Base-by-base conservation (phyloP, 2,888 invertebrate genomes). In the Caenorhabditis wallacei region DNA sequence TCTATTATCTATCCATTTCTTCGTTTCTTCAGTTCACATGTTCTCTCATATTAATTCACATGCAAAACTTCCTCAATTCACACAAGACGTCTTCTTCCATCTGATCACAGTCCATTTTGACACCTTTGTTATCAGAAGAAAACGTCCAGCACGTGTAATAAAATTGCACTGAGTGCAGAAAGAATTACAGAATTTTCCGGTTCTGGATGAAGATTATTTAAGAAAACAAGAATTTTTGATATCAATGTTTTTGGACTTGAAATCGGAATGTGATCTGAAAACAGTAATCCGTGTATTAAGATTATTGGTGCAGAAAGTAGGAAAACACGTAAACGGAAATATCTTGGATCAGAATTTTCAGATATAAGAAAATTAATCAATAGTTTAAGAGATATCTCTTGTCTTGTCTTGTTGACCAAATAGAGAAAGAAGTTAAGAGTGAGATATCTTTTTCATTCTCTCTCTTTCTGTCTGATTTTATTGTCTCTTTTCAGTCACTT, bases 11-110 rank as follows among this genome's bases (percentile, higher is more conserved):
- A 4, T 7, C 24, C 26, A 11, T 57, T 16, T 30, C 30, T 59
- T 37, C 43, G 16, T 43, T 4, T 18, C 54, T 53, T 20, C n/a
- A 35, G 20, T 70, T 71, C 70, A 71, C 70, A 71, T 71, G 70
- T 59, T 71, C 51, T 46, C 35, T 46, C n/a, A 35, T 57, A 64
- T 8, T 18, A 3, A 43, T 57, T 69, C 69, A 69, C 69, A 69
- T 69, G 69, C 2, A 20, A 30, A 16, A 57, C 57, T 57, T 69
- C 57, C 46, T 69, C 16, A 46, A 16, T 13, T 20, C 59, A 22
- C 40, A 59, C 43, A 26, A 24, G 61, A 43, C 43, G n/a, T 61
- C 43, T 61, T 26, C 24, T 13, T 26, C n/a, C 68, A 13, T 3
- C 13, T 37, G 53, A 53, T 56, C 43, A 57, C 18, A 69, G 46